Conservation (phyloP, 2,113 vertebrate species). For the Atlantisia rogersi region DNA sequence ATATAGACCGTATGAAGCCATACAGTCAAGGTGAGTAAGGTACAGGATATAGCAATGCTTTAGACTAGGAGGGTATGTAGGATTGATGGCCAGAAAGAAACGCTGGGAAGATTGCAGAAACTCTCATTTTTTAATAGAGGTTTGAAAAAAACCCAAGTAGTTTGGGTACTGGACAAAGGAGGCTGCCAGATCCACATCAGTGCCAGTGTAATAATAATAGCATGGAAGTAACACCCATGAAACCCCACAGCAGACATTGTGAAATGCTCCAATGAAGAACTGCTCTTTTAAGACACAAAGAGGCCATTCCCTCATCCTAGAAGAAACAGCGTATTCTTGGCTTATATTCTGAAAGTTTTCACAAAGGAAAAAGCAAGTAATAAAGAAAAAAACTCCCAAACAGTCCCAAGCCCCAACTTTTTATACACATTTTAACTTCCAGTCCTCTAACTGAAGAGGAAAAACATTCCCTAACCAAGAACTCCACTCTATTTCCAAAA, state of each 20-base stretch:
- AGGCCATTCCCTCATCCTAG: background rate
- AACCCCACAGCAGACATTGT: background rate
- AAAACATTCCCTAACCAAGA: background rate
- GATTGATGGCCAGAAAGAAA: background rate
- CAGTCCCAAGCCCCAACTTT: background rate
- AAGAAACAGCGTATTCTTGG: background rate
- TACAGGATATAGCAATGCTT: background rate
- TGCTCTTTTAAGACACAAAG: background rate
- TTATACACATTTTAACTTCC: background rate
- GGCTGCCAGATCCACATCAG: background rate
- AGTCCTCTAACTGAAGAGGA: background rate
- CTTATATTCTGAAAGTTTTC: background rate
- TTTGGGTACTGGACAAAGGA: background rate
- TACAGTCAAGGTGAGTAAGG: accelerated
- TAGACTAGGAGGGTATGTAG: too few species aligned
- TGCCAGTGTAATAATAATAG: background rate
- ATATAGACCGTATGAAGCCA: accelerated
- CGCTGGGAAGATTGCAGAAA: background rate
- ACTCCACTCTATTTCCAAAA: background rate
- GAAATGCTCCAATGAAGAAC: background rate
- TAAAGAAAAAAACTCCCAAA: background rate
- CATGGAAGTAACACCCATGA: background rate
- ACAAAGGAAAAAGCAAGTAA: background rate
- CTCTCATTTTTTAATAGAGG: background rate
- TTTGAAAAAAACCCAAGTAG: background rate